Evolutionary conservation across 2,797 vertebrate genomes (phyloP).

Genomic region (Acanthurus lineatus): DNA sequence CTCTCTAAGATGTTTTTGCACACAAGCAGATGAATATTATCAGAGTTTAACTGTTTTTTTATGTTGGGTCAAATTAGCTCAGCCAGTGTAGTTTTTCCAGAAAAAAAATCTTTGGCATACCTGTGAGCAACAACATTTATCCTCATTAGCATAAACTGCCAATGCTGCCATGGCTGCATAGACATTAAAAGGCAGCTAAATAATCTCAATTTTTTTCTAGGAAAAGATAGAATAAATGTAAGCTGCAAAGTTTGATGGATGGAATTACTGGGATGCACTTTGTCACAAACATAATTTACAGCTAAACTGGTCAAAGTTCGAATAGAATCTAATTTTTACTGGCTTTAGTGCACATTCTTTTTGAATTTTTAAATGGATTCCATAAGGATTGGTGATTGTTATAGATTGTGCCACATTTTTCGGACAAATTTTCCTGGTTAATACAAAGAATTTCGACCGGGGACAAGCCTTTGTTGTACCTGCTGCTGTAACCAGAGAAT

Average conservation of each 20-base stretch:
- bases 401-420: slow-evolving; percentile 11
- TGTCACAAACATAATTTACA: not conserved
- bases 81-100: not conserved
- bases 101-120: too few relatives aligned
- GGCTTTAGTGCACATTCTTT: too few relatives aligned
- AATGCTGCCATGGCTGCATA: not conserved
- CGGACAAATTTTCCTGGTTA: not conserved
- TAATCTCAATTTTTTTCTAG: not conserved
- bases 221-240: not conserved
- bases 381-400: not conserved
- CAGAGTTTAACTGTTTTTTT: not conserved
- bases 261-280: not conserved
- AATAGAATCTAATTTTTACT: not conserved
- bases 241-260: not conserved
- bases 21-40: not conserved
- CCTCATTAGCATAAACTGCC: not conserved
- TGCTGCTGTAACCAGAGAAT: slow-evolving; percentile 86
- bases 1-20: not conserved
- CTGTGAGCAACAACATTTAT: not conserved
- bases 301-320: not conserved
- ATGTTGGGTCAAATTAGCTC: not conserved
- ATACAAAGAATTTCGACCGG: slow-evolving; percentile 13
- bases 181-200: not conserved
- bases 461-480: slow-evolving; percentile 69
- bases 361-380: not conserved